Evolutionary conservation across 1,140 invertebrate species (phyloP).

Genomic region (Bombus sylvicola): DNA sequence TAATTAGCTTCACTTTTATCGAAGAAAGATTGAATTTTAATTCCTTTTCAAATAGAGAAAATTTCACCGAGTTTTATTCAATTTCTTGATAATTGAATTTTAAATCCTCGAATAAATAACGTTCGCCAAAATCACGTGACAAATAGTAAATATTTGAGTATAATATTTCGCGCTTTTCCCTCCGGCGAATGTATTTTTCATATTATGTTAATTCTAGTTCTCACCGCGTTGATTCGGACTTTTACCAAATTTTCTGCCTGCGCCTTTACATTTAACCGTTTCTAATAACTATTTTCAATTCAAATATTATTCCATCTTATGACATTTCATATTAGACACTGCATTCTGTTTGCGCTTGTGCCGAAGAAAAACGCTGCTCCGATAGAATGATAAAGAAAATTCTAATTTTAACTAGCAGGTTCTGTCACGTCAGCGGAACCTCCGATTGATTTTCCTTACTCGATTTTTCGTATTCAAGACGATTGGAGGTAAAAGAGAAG

Average conservation of each 20-base stretch:
- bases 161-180: background rate
- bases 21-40: background rate
- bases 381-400: too few relatives aligned
- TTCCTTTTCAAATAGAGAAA: background rate
- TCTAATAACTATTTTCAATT: background rate
- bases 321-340: background rate
- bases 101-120: background rate
- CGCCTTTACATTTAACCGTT: background rate
- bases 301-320: background rate
- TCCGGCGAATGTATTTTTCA: background rate
- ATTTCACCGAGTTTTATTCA: background rate
- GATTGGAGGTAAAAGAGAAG: too few relatives aligned
- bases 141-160: background rate
- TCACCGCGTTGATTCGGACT: background rate
- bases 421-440: too few relatives aligned
- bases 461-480: too few relatives aligned
- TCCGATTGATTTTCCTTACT: too few relatives aligned
- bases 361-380: too few relatives aligned
- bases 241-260: background rate
- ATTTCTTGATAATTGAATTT: background rate
- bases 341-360: background rate
- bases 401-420: too few relatives aligned
- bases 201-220: conserved; percentile 8
- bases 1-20: background rate
- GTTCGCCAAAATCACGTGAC: background rate